phyloP scores from a whole-genome alignment of 2,797 vertebrate species.

The Danio tinwini region DNA sequence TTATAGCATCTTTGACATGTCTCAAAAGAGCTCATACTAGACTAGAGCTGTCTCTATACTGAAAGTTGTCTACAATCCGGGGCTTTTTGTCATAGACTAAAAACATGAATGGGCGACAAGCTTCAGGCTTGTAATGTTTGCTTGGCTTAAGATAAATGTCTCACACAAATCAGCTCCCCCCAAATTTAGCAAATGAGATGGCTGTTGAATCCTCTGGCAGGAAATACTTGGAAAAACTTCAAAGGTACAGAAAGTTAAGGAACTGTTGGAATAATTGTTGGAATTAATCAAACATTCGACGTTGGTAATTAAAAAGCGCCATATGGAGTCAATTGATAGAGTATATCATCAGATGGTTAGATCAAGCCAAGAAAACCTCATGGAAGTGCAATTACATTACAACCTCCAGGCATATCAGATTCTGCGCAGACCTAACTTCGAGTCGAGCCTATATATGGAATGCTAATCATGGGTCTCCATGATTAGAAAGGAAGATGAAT shows the following conservation, averaged over 20 bases:
- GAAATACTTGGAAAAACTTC: neutral
- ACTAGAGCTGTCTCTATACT: neutral
- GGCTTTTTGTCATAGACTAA: neutral
- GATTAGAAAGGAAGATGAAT: conserved; percentile 17
- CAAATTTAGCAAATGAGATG: conserved; percentile 10
- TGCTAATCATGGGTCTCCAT: conserved; percentile 16
- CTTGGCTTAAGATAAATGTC: conserved; percentile 21
- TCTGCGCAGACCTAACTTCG: neutral
- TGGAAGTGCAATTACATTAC: neutral
- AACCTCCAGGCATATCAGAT: conserved; percentile 18
- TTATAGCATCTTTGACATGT: neutral
- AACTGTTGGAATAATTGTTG: conserved; percentile 3
- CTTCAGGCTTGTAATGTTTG: neutral
- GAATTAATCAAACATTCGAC: conserved; percentile 27
- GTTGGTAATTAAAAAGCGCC: conserved; percentile 21
- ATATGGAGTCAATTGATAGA: neutral
- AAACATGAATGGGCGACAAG: neutral
- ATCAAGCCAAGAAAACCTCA: conserved; percentile 12
- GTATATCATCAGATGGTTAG: neutral
- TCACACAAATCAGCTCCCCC: neutral
- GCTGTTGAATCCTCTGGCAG: neutral
- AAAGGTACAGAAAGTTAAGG: neutral
- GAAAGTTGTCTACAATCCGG: neutral
- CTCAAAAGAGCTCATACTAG: neutral
- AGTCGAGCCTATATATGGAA: conserved; percentile 2